Percentiles rank a stretch among this genome's conserved stretches.
Evolutionary conservation across 2,888 invertebrate species (phyloP).

Genomic region (Synergus gifuensis): DNA sequence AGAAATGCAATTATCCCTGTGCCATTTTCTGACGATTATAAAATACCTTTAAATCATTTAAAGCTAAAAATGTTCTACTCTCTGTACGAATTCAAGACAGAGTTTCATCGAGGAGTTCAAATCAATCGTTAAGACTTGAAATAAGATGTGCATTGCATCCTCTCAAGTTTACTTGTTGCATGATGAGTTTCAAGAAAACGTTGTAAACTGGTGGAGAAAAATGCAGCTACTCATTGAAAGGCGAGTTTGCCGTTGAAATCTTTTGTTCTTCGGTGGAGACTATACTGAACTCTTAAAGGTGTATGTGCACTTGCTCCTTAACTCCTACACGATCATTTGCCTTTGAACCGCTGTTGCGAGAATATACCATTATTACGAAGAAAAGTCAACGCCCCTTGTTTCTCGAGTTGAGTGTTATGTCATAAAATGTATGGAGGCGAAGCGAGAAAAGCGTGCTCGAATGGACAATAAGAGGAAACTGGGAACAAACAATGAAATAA

Average conservation of each 20-base stretch:
- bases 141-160: constrained; percentile 15
- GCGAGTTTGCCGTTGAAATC: constrained; percentile 24
- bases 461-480: background rate
- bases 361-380: constrained; percentile 40
- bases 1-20: too few species aligned
- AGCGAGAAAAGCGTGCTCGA: constrained; percentile 20
- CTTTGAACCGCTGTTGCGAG: constrained; percentile 26
- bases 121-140: constrained; percentile 12
- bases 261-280: constrained; percentile 28
- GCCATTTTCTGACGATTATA: too few species aligned
- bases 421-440: constrained; percentile 36
- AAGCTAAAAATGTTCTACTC: too few species aligned
- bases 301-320: constrained; percentile 45
- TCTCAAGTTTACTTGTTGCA: constrained; percentile 15
- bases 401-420: constrained; percentile 36
- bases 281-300: constrained; percentile 46
- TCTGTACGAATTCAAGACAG: too few species aligned
- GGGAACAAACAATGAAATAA: constrained; percentile 14
- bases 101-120: background rate
- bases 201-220: background rate
- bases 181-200: constrained; percentile 9
- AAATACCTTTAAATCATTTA: too few species aligned
- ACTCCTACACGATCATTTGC: constrained; percentile 40
- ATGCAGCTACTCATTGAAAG: constrained; percentile 11
- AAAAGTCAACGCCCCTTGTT: constrained; percentile 40